Evolutionary conservation across 2,888 invertebrate genomes (phyloP).

Genomic region (Linnaemya vulpina): DNA sequence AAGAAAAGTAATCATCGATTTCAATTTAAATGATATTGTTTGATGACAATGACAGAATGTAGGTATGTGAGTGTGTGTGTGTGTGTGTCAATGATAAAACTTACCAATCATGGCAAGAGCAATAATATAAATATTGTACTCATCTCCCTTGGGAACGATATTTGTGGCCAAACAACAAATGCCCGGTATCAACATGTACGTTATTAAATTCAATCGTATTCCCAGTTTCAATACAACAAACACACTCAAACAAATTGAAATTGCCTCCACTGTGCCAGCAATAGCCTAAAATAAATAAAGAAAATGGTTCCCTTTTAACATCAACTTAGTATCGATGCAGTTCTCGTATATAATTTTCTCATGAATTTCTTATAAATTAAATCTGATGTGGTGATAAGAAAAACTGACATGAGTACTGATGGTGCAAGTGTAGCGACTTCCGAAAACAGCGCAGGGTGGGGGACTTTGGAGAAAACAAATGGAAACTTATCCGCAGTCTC

Average conservation of each 20-base stretch:
- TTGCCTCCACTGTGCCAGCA: conserved; percentile 88
- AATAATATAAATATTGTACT: conserved; percentile 85
- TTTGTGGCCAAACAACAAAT: conserved; percentile 87
- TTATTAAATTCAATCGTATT: conserved; percentile 87
- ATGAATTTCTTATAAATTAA: not conserved
- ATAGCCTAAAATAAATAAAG: conserved; percentile 82
- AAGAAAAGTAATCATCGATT: conserved; percentile 56
- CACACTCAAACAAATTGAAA: conserved; percentile 89
- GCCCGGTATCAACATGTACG: conserved; percentile 88
- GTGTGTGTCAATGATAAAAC: conserved; percentile 10
- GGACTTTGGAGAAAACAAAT: too few species aligned
- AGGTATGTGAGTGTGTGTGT: too few species aligned
- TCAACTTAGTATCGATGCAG: too few species aligned
- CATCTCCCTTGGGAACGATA: conserved; percentile 84
- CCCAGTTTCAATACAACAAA: conserved; percentile 88
- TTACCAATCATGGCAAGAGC: conserved; percentile 88
- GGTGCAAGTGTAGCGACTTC: too few species aligned
- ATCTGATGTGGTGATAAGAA: too few species aligned
- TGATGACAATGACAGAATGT: conserved; percentile 23
- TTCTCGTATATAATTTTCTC: too few species aligned
- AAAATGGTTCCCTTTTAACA: not conserved
- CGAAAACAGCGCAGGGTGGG: too few species aligned
- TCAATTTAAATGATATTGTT: conserved; percentile 41
- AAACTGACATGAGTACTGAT: too few species aligned
- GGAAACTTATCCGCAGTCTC: too few species aligned